A percentile compares a stretch with the other conserved stretches of the same genome.
These are phyloP conservation scores for Eilema sororculum DNA, from an alignment of 2,888 invertebrate genomes.

Conservation along the genomic window DNA sequence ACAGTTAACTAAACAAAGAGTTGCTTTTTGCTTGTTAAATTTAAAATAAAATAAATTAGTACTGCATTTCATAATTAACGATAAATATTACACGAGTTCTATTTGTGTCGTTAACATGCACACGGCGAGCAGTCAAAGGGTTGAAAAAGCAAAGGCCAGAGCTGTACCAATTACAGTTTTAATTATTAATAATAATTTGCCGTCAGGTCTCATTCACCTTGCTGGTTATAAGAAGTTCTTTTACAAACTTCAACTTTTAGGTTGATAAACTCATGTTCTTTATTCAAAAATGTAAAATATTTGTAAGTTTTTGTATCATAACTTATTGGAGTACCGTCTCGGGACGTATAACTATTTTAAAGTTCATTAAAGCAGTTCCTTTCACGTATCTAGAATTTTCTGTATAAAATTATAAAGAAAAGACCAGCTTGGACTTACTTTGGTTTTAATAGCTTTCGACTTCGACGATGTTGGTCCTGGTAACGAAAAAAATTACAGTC, in stretches of 20 bases:
- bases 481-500: background rate
- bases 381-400: background rate
- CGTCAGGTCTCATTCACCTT: slow-evolving; percentile 32
- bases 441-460: background rate
- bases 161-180: slow-evolving; percentile 58
- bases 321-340: background rate
- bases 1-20: background rate
- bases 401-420: slow-evolving; percentile 1
- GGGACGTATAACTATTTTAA: background rate
- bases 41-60: slow-evolving; percentile 22
- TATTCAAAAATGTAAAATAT: background rate
- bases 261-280: background rate
- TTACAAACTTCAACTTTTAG: slow-evolving; percentile 26
- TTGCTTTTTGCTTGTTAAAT: background rate
- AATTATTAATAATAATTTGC: slow-evolving; percentile 60
- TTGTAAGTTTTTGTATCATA: background rate
- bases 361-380: background rate
- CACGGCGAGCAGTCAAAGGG: slow-evolving; percentile 55
- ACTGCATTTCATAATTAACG: slow-evolving; percentile 43
- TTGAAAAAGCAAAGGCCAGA: slow-evolving; percentile 37
- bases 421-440: background rate
- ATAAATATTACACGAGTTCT: slow-evolving; percentile 38
- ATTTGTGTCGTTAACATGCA: slow-evolving; percentile 36
- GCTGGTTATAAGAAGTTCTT: slow-evolving; percentile 32
- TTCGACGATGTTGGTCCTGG: background rate